Evolutionary conservation across 2,888 invertebrate genomes (phyloP), one percentile per base, ranked within the genome.

Genomic region (Leucoptera coffeella): DNA sequence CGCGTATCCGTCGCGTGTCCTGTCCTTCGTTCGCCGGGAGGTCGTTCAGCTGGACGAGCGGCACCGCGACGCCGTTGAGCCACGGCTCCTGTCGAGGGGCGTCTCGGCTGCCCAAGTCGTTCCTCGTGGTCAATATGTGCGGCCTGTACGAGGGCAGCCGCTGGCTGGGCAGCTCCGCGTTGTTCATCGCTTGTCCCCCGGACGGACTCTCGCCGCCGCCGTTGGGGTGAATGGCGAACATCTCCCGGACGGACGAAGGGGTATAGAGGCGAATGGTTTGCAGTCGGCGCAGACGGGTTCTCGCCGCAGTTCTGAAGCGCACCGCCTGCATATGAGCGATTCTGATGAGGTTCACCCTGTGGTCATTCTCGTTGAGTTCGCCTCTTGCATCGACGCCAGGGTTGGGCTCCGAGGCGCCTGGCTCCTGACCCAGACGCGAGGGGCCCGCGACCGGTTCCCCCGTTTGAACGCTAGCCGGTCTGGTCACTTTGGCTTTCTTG

Each of bases 31-130:
- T 46, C 2, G 69, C 47, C 0, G 72, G 73, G n/a, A 75, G 59
- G 37, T 80, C 78, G 35, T 78, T 79, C 15, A 80, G 74, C 37
- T 76, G 77, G 38, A 81, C 73, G 8, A 73, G 49, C 2, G 79
- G 79, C 38, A 77, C 62, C 2, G 47, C 47, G 1, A 57, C 55
- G 30, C 54, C 56, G 35, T 54, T 54, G 14, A 61, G 37, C 12
- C 57, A 48, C 2, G 57, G 47, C 30, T 54, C 55, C 20, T 47
- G 50, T 4, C 41, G 40, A 11, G 42, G 36, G 21, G 47, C 50
- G 4, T 48, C 49, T 14, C 3, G 39, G 26, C 2, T 38, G 30
- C 10, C 37, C 20, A 36, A 35, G 25, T 42, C 45, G 26, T 38
- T 37, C n/a, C 47, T 42, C n/a, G 48, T 39, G 3, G 47, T 40